Percentiles rank a stretch among this genome's conserved stretches.
These are phyloP conservation scores for Trachemys scripta DNA, from an alignment of 2,113 vertebrate species.

Conservation along the genomic window DNA sequence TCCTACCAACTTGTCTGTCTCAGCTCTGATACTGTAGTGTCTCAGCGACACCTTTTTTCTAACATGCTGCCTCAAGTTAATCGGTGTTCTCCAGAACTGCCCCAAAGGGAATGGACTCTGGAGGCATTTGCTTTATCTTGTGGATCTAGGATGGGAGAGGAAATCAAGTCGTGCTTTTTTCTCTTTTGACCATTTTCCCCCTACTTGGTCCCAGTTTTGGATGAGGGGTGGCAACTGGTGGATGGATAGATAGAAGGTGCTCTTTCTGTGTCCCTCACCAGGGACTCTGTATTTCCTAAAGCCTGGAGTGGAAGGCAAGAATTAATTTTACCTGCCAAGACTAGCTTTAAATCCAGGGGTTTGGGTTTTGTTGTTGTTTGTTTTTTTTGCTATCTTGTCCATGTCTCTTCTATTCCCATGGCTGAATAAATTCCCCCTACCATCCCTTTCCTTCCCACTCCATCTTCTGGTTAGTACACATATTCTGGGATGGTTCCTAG, in stretches of 20 bases:
- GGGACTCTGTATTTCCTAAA: neutral
- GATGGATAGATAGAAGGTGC: neutral
- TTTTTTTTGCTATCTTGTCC: neutral
- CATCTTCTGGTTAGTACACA: neutral
- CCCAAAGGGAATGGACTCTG: neutral
- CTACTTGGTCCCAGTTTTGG: neutral
- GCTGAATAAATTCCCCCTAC: neutral
- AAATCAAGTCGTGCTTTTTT: neutral
- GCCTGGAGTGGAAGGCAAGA: neutral
- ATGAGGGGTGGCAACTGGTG: neutral
- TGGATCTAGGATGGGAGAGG: neutral
- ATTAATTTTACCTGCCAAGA: constrained; percentile 11
- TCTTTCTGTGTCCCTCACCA: neutral
- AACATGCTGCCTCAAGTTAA: constrained; percentile 25
- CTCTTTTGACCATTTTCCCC: neutral
- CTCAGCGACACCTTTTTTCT: constrained; percentile 30
- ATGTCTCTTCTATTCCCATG: neutral
- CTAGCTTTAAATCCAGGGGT: neutral
- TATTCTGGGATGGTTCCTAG: neutral
- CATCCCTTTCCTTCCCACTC: neutral
- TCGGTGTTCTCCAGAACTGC: constrained; percentile 14
- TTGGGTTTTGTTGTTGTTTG: neutral
- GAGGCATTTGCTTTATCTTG: neutral
- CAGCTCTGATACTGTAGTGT: neutral
- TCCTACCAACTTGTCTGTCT: constrained; percentile 60